These are phyloP conservation scores for Melanogrammus aeglefinus DNA, from an alignment of 2,797 vertebrate genomes.

Conservation along the genomic window DNA sequence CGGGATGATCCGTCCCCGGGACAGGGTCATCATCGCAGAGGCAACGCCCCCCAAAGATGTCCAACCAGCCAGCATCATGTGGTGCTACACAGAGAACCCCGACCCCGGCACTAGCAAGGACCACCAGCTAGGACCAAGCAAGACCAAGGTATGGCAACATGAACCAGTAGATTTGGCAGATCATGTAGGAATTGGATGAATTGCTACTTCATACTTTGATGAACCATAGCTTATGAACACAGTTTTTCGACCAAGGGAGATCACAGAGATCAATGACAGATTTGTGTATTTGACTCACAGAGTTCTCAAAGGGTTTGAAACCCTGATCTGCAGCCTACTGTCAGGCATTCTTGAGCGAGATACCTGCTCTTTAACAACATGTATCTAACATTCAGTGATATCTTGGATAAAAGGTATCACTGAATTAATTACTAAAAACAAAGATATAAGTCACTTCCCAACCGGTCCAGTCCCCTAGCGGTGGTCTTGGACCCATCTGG, in stretches of 20 bases:
- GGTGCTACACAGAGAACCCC: slow-evolving; percentile 86
- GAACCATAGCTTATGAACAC: not conserved
- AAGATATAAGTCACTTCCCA: not conserved
- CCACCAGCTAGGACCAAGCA: slow-evolving; percentile 43
- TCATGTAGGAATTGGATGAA: not conserved
- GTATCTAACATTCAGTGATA: too few species aligned
- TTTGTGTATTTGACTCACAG: not conserved
- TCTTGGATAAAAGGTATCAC: not conserved
- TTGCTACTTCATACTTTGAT: not conserved
- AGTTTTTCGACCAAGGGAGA: not conserved
- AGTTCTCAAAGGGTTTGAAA: not conserved
- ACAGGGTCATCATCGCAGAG: slow-evolving; percentile 91
- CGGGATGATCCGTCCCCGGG: slow-evolving; percentile 88
- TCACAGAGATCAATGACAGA: not conserved
- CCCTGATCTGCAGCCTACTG: not conserved
- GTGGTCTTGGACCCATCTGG: too few species aligned
- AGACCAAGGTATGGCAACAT: not conserved
- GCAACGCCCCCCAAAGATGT: slow-evolving; percentile 87
- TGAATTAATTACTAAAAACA: not conserved
- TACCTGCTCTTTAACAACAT: too few species aligned
- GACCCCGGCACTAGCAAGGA: slow-evolving; percentile 50
- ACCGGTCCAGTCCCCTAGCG: too few species aligned
- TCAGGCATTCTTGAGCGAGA: not conserved
- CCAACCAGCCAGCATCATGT: slow-evolving; percentile 86
- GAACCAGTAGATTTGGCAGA: not conserved